Percentiles rank a stretch among this genome's conserved stretches.
Evolutionary conservation across 1,140 invertebrate species (phyloP).

Genomic region (Cyphomyrmex costatus): DNA sequence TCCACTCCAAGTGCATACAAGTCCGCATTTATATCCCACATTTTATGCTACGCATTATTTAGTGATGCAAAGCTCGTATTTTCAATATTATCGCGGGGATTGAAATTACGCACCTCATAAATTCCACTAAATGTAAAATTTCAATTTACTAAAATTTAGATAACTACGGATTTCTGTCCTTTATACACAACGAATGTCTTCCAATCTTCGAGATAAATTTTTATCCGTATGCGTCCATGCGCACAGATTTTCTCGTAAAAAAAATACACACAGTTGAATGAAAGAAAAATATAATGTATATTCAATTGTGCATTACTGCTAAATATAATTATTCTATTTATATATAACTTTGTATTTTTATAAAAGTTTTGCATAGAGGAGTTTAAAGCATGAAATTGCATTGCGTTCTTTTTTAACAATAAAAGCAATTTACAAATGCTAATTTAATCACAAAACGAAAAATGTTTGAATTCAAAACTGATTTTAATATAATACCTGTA

Average conservation of each 20-base stretch:
- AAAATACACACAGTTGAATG: background rate
- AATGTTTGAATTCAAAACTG: conserved; percentile 12
- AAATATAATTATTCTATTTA: no score
- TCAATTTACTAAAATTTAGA: background rate
- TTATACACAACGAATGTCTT: background rate
- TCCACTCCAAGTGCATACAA: background rate
- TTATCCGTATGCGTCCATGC: background rate
- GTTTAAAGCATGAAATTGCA: conserved; percentile 30
- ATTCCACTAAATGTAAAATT: background rate
- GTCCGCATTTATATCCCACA: background rate
- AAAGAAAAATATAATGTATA: background rate
- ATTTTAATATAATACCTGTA: background rate
- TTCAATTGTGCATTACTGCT: conserved; percentile 9
- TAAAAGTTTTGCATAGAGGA: conserved; percentile 1
- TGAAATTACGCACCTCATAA: background rate
- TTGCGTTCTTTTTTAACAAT: conserved; percentile 35
- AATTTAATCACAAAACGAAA: conserved; percentile 32
- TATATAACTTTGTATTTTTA: background rate
- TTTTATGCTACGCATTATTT: conserved; percentile 34
- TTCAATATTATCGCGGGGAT: background rate
- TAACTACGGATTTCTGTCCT: background rate
- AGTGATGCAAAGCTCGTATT: background rate
- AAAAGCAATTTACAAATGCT: conserved; percentile 38
- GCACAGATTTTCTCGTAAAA: background rate
- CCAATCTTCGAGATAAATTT: conserved; percentile 2